Base-by-base conservation (phyloP, 2,113 vertebrate genomes). In the Bombycilla garrulus region DNA sequence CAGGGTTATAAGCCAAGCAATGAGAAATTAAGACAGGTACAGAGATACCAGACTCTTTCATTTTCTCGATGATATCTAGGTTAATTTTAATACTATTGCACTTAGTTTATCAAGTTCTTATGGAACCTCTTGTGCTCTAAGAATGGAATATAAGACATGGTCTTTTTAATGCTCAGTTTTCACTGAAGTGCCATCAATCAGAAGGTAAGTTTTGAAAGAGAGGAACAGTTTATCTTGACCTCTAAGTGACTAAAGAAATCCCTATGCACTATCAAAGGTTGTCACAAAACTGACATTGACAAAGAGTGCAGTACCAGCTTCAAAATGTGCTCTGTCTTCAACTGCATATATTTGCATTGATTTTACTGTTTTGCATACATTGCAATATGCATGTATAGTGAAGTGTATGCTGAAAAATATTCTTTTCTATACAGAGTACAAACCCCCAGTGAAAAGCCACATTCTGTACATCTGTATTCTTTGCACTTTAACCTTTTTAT, bases 241-340 rank as follows among this genome's bases (percentile, higher is more conserved):
- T 97, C 58, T 79, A 87, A 87, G 50, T 71, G 79, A 54, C 60
- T 92, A 53, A 91, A 94, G 81, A 93, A 81, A 56, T 94, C 86
- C 88, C 92, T 81, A 4, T 60, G 57, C 29, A 44, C 33, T 76
- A 62, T 58, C 88, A 95, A 73, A 94, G 15, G 21, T 85, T 88
- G 72, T 93, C 80, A 77, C 67, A 95, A 91, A 74, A 65, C 57
- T 91, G 92, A 86, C 93, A 54, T 53, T 86, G 64, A 92, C 21
- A 81, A 58, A 96, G 73, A 85, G 8, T 36, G 19, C 54, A 87
- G 38, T 65, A n/a, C 13, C 29, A 74, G 31, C 50, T 92, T 47
- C 57, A 92, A 95, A 87, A 82, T 48, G 19, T 13, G 4, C 29
- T 76, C 5, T 47, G 15, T 28, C 36, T 85, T 83, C 61, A 61